A percentile compares a stretch with the other conserved stretches of the same genome.
phyloP scores from a whole-genome alignment of 1,140 invertebrate genomes.

The Glossosoma conforme region DNA sequence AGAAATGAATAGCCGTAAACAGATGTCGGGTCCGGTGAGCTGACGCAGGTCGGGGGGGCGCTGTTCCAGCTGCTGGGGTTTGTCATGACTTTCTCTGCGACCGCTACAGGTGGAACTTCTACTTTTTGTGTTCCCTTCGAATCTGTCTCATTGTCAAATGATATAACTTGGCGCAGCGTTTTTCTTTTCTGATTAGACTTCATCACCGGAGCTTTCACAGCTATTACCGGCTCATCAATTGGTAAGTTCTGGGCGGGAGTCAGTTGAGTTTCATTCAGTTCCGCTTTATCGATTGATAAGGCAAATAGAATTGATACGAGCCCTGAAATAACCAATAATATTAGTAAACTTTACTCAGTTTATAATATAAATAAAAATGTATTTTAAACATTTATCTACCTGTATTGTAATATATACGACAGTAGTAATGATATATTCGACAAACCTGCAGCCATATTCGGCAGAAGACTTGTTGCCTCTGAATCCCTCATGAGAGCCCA shows the following conservation, averaged over 20 bases:
- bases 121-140: constrained; percentile 37
- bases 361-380: not conserved
- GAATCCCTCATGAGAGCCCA: constrained; percentile 76
- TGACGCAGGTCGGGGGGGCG: constrained; percentile 60
- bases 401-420: too few relatives aligned
- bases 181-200: constrained; percentile 42
- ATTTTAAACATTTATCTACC: too few relatives aligned
- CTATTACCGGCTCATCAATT: constrained; percentile 52
- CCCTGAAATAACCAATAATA: constrained; percentile 56
- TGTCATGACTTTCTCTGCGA: not conserved
- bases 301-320: constrained; percentile 85
- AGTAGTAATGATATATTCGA: not conserved
- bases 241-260: constrained; percentile 36
- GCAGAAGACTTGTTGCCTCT: constrained; percentile 68
- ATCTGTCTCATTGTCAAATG: constrained; percentile 47
- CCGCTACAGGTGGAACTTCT: not conserved
- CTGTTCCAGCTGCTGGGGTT: constrained; percentile 53
- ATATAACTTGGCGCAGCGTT: constrained; percentile 46
- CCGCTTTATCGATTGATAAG: constrained; percentile 79
- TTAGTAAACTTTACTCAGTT: not conserved
- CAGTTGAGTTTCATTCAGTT: constrained; percentile 62
- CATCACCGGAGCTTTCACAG: constrained; percentile 42
- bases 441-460: constrained; percentile 75
- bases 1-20: constrained; percentile 35
- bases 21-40: constrained; percentile 49